These are phyloP conservation scores for Brachypteracias leptosomus DNA, from an alignment of 2,113 vertebrate species.

Conservation along the genomic window DNA sequence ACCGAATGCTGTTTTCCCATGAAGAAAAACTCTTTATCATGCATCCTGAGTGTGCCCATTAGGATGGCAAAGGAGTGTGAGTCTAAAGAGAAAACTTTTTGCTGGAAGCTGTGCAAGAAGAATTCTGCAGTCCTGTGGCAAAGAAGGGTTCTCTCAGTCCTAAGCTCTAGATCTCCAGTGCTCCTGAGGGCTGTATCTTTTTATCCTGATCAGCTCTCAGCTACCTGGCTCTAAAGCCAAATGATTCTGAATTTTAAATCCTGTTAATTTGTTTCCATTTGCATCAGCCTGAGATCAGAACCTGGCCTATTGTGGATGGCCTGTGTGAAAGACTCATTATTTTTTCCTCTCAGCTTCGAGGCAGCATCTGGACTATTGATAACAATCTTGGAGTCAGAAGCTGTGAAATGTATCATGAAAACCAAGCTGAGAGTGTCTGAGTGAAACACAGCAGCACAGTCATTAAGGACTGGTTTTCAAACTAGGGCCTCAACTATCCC, in stretches of 20 bases:
- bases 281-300: neutral
- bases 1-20: conserved; percentile 53
- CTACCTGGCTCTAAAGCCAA: neutral
- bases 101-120: neutral
- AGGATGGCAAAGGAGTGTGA: conserved; percentile 17
- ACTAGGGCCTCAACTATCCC: neutral
- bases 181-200: neutral
- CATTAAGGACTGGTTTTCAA: neutral
- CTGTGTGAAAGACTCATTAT: neutral
- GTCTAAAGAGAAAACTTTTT: conserved; percentile 27
- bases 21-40: conserved; percentile 61
- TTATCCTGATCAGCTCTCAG: neutral
- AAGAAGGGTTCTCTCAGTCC: neutral
- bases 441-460: neutral
- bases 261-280: neutral
- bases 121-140: neutral
- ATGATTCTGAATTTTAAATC: neutral
- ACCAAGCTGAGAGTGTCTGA: neutral
- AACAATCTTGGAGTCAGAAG: neutral
- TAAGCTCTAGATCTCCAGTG: neutral
- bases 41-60: conserved; percentile 58
- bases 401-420: neutral
- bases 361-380: conserved; percentile 33
- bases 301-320: neutral
- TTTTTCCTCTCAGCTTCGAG: neutral